Conservation (phyloP, 2,797 vertebrate species). For the Lepilemur ruficaudatus region DNA sequence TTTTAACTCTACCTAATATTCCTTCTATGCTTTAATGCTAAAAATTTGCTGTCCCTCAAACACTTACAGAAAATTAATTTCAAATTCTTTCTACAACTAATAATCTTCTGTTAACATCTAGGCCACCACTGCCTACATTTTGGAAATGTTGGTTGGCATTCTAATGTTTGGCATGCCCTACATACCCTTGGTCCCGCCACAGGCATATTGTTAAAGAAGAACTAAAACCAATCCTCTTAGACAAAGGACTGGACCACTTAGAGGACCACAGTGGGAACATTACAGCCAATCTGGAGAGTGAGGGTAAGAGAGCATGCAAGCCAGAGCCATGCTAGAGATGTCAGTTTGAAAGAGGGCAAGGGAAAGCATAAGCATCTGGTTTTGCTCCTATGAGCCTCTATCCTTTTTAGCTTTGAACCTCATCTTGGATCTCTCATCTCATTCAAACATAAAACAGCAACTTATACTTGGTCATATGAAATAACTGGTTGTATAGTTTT, state of each 20-base stretch:
- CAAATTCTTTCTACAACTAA: neutral
- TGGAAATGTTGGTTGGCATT: neutral
- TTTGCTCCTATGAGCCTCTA: neutral
- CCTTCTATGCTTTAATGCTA: neutral
- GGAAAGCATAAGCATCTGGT: neutral
- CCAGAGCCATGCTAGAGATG: neutral
- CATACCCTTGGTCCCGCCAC: neutral
- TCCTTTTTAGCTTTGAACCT: neutral
- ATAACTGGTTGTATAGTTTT: neutral
- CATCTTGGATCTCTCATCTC: slow-evolving; percentile 25
- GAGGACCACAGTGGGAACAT: neutral
- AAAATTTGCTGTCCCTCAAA: neutral
- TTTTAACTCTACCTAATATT: neutral
- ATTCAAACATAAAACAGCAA: neutral
- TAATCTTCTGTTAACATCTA: neutral
- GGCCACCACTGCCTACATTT: neutral
- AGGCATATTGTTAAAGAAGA: neutral
- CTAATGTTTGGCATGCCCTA: neutral
- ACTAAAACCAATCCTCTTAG: neutral
- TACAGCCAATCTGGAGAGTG: neutral
- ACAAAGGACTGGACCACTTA: neutral
- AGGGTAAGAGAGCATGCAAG: neutral
- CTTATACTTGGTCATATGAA: neutral
- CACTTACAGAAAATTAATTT: neutral
- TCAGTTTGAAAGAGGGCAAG: neutral